Conservation (phyloP, 2,113 vertebrate genomes). For the Engystomops pustulosus region DNA sequence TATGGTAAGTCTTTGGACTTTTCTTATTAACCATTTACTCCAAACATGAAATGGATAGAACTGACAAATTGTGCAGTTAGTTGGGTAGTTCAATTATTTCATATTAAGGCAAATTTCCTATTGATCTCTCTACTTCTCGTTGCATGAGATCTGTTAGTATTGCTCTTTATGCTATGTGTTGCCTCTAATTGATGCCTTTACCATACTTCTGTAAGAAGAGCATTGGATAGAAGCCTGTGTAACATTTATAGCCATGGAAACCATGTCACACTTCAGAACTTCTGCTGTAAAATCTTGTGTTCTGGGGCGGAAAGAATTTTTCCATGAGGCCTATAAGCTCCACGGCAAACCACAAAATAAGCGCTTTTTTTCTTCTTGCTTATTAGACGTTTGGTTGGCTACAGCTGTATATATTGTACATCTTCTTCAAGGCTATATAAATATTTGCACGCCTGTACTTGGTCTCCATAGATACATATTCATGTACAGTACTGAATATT, state of each 20-base stretch:
- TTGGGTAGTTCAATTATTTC: too few species aligned
- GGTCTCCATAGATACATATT: too few species aligned
- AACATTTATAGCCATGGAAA: conserved; percentile 15
- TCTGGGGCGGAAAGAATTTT: conserved; percentile 34
- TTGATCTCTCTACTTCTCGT: too few species aligned
- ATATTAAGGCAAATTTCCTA: too few species aligned
- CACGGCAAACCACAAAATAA: conserved; percentile 26
- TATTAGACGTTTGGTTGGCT: background rate
- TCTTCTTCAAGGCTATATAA: background rate
- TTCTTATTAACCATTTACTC: too few species aligned
- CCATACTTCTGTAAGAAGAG: background rate
- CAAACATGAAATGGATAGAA: too few species aligned
- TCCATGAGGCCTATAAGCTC: background rate
- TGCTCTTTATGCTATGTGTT: too few species aligned
- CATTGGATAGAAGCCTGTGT: background rate
- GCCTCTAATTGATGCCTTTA: conserved; percentile 48
- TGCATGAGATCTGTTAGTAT: too few species aligned
- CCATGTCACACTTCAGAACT: conserved; percentile 1
- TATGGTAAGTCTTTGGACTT: conserved; percentile 79
- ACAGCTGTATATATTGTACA: background rate
- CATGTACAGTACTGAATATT: background rate
- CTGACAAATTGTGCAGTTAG: too few species aligned
- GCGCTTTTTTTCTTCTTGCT: background rate
- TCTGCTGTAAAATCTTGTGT: background rate
- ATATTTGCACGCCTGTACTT: background rate